Evolutionary conservation across 2,888 invertebrate species (phyloP).

Genomic region (Anthophora plumipes): DNA sequence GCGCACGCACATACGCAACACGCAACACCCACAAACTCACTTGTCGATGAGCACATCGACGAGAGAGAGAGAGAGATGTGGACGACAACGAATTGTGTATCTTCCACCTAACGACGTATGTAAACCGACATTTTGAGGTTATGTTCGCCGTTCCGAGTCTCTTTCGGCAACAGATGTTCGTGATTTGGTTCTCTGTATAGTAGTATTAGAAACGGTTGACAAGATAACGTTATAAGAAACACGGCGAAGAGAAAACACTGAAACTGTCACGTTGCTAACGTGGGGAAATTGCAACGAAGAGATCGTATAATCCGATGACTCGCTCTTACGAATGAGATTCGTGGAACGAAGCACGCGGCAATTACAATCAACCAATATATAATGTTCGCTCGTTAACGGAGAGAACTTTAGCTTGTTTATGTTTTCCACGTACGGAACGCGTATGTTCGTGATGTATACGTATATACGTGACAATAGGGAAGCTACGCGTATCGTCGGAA

Average conservation of each 20-base stretch:
- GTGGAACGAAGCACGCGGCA: conserved; percentile 25
- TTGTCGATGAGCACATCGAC: conserved; percentile 4
- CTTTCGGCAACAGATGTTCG: conserved; percentile 63
- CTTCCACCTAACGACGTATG: conserved; percentile 1
- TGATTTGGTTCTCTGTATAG: conserved; percentile 26
- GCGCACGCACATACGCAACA: not conserved
- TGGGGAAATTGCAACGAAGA: conserved; percentile 11
- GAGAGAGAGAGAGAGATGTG: not conserved
- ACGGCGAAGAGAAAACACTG: conserved; percentile 42
- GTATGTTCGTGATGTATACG: not conserved
- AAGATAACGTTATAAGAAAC: conserved; percentile 13
- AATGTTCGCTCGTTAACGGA: conserved; percentile 25
- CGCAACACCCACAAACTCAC: conserved; percentile 3
- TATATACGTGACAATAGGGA: conserved; percentile 29
- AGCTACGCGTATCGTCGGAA: conserved; percentile 30
- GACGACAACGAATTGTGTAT: conserved; percentile 2
- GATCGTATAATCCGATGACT: not conserved
- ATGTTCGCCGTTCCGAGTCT: conserved; percentile 44
- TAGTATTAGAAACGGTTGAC: conserved; percentile 19
- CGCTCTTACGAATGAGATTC: conserved; percentile 26
- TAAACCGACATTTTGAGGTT: conserved; percentile 57
- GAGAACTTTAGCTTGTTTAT: conserved; percentile 56
- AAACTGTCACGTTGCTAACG: conserved; percentile 53
- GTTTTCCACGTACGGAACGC: conserved; percentile 17
- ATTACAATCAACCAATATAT: not conserved